These are phyloP conservation scores for Ceyx erithaca DNA, from an alignment of 2,797 vertebrate genomes.

Conservation along the genomic window DNA sequence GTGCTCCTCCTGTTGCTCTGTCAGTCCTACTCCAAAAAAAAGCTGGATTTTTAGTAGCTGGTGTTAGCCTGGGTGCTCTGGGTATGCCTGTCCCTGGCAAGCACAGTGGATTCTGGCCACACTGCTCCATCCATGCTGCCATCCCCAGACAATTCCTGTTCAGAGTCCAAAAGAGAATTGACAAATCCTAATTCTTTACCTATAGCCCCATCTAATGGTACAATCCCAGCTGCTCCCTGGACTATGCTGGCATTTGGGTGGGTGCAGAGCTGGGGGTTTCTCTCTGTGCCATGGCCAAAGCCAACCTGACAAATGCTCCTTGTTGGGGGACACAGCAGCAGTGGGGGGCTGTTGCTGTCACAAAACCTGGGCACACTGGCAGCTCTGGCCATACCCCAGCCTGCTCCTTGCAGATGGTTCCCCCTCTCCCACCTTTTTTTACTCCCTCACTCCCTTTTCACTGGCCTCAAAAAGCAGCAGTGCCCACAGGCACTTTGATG, in stretches of 20 bases:
- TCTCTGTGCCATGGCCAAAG: rapidly evolving
- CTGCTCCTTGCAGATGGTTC: not conserved
- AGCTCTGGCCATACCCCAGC: not conserved
- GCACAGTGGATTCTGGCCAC: rapidly evolving
- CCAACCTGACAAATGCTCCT: not conserved
- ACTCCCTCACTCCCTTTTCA: not conserved
- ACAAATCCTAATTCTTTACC: not conserved
- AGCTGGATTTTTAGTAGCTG: rapidly evolving
- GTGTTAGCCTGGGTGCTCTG: rapidly evolving
- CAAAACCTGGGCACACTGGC: rapidly evolving
- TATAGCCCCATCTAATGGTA: constrained; percentile 63
- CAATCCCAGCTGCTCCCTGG: not conserved
- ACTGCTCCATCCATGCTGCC: not conserved
- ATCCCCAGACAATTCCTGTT: rapidly evolving
- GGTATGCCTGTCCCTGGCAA: rapidly evolving
- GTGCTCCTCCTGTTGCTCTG: not conserved
- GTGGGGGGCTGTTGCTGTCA: rapidly evolving
- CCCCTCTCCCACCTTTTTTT: too few relatives aligned
- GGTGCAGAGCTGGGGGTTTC: not conserved
- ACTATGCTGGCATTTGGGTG: rapidly evolving
- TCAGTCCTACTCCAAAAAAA: not conserved
- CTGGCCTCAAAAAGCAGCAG: rapidly evolving
- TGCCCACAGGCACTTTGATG: rapidly evolving
- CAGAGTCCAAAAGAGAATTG: rapidly evolving
- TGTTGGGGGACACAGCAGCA: rapidly evolving